phyloP scores from a whole-genome alignment of 2,888 invertebrate genomes.

The Archaeoteleia sp. region DNA sequence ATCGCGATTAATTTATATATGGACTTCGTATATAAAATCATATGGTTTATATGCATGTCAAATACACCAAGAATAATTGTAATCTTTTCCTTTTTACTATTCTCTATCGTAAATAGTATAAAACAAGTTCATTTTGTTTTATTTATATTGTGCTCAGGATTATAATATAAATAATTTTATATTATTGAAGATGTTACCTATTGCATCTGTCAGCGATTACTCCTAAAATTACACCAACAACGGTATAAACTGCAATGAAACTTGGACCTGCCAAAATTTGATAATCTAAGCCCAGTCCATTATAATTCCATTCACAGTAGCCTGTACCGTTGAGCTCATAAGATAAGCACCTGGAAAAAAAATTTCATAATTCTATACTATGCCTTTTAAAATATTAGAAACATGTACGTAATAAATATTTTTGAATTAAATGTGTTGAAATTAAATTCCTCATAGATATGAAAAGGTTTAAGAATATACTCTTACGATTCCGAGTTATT shows the following conservation, averaged over 20 bases:
- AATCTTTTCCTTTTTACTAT: no score
- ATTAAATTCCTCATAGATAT: no score
- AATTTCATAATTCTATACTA: constrained; percentile 12
- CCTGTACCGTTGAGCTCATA: constrained; percentile 82
- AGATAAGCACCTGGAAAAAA: constrained; percentile 78
- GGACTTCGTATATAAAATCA: no score
- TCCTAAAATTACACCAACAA: constrained; percentile 90
- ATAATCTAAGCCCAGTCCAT: constrained; percentile 93
- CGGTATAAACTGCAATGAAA: constrained; percentile 93
- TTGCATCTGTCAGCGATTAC: constrained; percentile 84
- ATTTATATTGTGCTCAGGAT: no score
- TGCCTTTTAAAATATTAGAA: no score
- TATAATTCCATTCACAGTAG: constrained; percentile 95
- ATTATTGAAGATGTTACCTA: constrained; percentile 71
- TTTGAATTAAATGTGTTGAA: no score
- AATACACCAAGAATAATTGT: no score
- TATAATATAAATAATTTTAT: constrained; percentile 7
- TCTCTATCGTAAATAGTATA: neutral
- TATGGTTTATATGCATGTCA: no score
- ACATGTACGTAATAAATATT: no score
- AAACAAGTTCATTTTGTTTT: no score
- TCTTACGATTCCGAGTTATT: constrained; percentile 78
- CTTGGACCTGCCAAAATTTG: constrained; percentile 94
- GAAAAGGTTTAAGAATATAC: no score
- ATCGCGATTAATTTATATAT: no score